phyloP scores from a whole-genome alignment of 2,888 invertebrate genomes.

The Rhagonycha fulva region DNA sequence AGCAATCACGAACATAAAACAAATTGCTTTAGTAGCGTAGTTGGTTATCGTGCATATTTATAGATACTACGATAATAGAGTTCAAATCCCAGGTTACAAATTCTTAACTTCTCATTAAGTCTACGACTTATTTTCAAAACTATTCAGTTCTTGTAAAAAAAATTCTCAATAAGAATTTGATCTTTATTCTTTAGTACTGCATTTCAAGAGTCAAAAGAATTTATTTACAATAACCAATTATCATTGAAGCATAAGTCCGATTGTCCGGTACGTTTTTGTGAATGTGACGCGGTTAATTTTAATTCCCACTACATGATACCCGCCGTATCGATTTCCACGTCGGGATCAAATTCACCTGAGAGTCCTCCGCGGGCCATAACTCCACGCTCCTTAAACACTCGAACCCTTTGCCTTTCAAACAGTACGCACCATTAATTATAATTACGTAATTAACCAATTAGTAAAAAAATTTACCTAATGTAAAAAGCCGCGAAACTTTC shows the following conservation, averaged over 20 bases:
- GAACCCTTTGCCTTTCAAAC: slow-evolving; percentile 6
- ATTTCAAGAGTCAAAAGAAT: not conserved
- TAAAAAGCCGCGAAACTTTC: not conserved
- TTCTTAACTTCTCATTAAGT: too few species aligned
- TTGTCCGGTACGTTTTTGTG: slow-evolving; percentile 33
- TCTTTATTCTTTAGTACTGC: not conserved
- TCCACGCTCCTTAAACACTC: slow-evolving; percentile 37
- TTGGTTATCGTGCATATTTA: too few species aligned
- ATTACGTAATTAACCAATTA: not conserved
- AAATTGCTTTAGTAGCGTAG: too few species aligned
- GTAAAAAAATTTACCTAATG: not conserved
- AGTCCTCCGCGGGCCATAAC: slow-evolving; percentile 38
- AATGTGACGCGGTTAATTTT: slow-evolving; percentile 40
- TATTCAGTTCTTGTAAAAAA: not conserved
- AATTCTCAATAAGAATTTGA: not conserved
- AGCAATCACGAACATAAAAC: too few species aligned
- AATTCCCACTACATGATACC: slow-evolving; percentile 39
- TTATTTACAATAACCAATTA: slow-evolving; percentile 5
- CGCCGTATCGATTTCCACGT: slow-evolving; percentile 37
- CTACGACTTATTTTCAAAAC: too few species aligned
- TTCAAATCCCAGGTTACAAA: too few species aligned
- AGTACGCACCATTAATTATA: not conserved
- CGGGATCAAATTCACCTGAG: slow-evolving; percentile 42
- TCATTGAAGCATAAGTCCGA: slow-evolving; percentile 23
- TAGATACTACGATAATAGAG: too few species aligned